Base-by-base conservation (phyloP, 2,797 vertebrate genomes). In the Falco biarmicus region DNA sequence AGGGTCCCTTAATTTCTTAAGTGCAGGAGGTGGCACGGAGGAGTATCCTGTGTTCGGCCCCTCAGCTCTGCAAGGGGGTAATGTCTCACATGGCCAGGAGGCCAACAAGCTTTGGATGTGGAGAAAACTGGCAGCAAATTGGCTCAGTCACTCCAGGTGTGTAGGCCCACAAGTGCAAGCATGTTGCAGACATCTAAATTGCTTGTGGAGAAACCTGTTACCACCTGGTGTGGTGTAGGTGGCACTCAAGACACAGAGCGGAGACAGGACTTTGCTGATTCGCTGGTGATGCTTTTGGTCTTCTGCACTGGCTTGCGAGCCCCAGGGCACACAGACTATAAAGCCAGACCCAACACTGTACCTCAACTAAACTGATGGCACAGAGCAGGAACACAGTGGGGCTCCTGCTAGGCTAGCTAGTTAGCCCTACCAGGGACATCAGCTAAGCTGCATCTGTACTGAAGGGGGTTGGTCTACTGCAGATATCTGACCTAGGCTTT, bases 341-440 rank as follows among this genome's bases (percentile, higher is more conserved):
- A 47, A 43, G 12, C 18, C 48, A 59, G 19, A 32, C 9, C 11
- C 19, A 43, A 2, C 2, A 0, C 0, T 26, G 14, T 7, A 6
- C 25, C 4, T 37, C n/a, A 29, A 0, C 45, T 41, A 29, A 48
- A 32, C 24, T 2, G 4, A 12, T 26, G 26, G 10, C 12, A 28
- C 16, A 26, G 24, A 20, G 45, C 10, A 43, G 76, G 19, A 64
- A 8, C 8, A 9, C 15, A 43, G 19, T 11, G 25, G 13, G 14
- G 9, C 17, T 28, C 25, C 15, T 59, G 26, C 43, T 79, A 39
- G 20, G 24, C 57, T 41, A 18, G 43, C 12, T 10, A 8, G 5
- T 26, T 51, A 45, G 16, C 11, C 13, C 17, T n/a, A 1, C 0
- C 48, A 24, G 16, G 26, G 5, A 3, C 8, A 37, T 12, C 37